Evolutionary conservation across 2,113 vertebrate species (phyloP).

Genomic region (Gymnorhina tibicen): DNA sequence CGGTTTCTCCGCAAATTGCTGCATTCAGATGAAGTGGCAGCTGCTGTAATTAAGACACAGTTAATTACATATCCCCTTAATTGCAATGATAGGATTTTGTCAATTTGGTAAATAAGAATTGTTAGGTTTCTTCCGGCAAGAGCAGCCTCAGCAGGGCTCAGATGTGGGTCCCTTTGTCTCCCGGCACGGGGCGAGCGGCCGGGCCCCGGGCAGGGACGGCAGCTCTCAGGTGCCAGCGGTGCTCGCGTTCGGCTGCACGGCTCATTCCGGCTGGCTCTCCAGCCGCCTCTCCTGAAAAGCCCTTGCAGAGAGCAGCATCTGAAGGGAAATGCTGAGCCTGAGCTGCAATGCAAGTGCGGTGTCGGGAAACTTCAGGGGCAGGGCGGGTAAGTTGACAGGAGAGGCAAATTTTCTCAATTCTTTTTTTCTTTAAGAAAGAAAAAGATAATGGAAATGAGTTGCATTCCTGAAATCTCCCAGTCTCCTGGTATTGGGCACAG

Average conservation of each 20-base stretch:
- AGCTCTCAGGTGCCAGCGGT: neutral
- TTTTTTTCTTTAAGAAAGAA: neutral
- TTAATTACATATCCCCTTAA: slow-evolving; percentile 80
- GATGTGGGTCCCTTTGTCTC: neutral
- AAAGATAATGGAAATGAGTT: neutral
- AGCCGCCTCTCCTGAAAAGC: rapidly evolving
- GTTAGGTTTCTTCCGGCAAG: slow-evolving; percentile 70
- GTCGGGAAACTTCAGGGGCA: neutral
- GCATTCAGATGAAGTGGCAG: slow-evolving; percentile 78
- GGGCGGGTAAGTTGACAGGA: neutral
- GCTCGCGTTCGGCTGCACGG: rapidly evolving
- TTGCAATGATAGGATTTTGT: slow-evolving; percentile 79
- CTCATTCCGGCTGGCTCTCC: neutral
- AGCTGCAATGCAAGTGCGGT: rapidly evolving
- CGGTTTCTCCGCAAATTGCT: slow-evolving; percentile 74
- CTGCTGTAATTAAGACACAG: slow-evolving; percentile 81
- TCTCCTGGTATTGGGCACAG: neutral
- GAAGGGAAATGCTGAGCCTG: rapidly evolving
- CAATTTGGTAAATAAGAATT: slow-evolving; percentile 80
- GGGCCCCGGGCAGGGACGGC: rapidly evolving
- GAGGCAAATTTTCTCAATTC: neutral
- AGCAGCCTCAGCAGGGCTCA: neutral
- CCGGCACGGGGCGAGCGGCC: neutral
- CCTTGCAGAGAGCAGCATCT: neutral
- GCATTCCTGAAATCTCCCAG: neutral